Evolutionary conservation across 2,888 invertebrate species (phyloP).

Genomic region (Hypercompe scribonia): DNA sequence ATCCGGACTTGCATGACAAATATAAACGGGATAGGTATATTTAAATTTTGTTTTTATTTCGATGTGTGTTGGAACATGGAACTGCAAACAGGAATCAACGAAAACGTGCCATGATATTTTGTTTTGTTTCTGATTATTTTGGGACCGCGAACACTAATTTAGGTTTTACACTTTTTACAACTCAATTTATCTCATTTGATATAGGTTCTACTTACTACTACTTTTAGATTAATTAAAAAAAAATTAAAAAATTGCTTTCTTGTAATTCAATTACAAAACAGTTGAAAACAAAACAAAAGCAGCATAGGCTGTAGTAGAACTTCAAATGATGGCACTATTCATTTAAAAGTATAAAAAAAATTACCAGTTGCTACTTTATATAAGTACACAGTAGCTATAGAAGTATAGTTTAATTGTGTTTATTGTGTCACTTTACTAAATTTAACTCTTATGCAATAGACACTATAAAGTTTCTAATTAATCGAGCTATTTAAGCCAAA

Average conservation of each 20-base stretch:
- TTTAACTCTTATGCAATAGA: not conserved
- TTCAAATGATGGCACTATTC: no score
- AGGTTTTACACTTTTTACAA: conserved; percentile 34
- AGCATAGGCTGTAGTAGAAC: no score
- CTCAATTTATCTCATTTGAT: conserved; percentile 41
- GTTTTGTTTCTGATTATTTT: conserved; percentile 52
- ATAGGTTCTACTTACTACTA: no score
- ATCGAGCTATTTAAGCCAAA: not conserved
- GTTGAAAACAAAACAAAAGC: no score
- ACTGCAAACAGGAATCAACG: conserved; percentile 54
- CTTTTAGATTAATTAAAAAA: not conserved
- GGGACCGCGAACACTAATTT: conserved; percentile 39
- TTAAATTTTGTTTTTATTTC: conserved; percentile 58
- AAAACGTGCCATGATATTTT: conserved; percentile 43
- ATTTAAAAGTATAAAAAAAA: no score
- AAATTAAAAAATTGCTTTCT: no score
- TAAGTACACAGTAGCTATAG: not conserved
- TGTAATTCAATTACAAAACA: no score
- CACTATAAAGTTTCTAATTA: not conserved
- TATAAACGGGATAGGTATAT: conserved; percentile 56
- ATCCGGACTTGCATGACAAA: conserved; percentile 59
- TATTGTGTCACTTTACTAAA: not conserved
- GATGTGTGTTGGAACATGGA: conserved; percentile 40
- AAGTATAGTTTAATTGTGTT: not conserved
- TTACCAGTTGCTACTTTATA: no score